Conservation (phyloP, 2,797 vertebrate genomes). For the Pseudochromis fuscus region DNA sequence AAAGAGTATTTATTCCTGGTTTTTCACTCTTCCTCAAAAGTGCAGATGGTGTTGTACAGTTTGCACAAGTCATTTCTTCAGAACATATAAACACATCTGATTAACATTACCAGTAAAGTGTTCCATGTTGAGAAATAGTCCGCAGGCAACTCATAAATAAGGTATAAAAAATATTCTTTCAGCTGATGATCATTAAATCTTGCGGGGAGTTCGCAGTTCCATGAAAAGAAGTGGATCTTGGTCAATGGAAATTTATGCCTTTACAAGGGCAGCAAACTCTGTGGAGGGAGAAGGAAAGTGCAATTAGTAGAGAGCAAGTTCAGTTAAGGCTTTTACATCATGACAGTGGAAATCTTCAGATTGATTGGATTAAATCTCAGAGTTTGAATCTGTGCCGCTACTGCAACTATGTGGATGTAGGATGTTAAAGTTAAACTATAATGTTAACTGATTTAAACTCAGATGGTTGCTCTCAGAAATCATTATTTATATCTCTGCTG, state of each 20-base stretch:
- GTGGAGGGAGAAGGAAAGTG: slow-evolving; percentile 76
- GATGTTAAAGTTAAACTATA: background rate
- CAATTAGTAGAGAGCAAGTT: slow-evolving; percentile 64
- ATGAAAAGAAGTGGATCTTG: slow-evolving; percentile 83
- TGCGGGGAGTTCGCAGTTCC: slow-evolving; percentile 82
- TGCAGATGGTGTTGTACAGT: slow-evolving; percentile 83
- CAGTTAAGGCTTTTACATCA: slow-evolving; percentile 16
- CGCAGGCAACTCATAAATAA: slow-evolving; percentile 87
- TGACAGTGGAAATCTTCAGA: background rate
- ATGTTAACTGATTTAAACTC: background rate
- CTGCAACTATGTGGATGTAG: slow-evolving; percentile 1
- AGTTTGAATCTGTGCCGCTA: background rate
- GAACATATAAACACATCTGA: slow-evolving; percentile 79
- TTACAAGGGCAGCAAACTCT: slow-evolving; percentile 87
- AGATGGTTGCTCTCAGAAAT: background rate
- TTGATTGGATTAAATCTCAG: slow-evolving; percentile 13
- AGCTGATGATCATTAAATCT: slow-evolving; percentile 83
- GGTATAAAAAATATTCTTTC: slow-evolving; percentile 88
- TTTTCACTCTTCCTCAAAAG: slow-evolving; percentile 87
- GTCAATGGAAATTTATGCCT: slow-evolving; percentile 86
- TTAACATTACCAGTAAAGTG: slow-evolving; percentile 78
- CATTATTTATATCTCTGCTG: background rate
- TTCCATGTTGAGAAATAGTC: slow-evolving; percentile 81
- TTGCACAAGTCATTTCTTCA: slow-evolving; percentile 82
- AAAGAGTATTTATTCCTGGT: slow-evolving; percentile 89